Evolutionary conservation across 2,797 vertebrate species (phyloP), one percentile per base, ranked within the genome.

Genomic region (Chelon labrosus): DNA sequence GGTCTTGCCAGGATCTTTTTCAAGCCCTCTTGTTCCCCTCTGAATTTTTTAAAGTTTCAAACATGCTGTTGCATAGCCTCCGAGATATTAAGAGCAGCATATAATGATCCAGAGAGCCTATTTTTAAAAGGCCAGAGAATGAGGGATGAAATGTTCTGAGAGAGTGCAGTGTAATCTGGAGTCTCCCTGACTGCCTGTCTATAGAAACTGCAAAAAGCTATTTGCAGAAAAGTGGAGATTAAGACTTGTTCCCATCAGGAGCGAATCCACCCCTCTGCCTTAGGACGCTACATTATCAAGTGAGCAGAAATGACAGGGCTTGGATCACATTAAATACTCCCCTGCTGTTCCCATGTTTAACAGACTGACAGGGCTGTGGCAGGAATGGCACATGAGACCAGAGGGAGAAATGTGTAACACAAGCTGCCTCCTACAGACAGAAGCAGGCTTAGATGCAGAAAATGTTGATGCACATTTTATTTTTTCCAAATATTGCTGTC

Each of bases 281-380:
- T 54, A 46, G 71, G 77, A 76, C 20, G 27, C 56, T 63, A 50
- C 66, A 65, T 79, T 80, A 87, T 81, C 55, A 74, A 66, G 70
- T 72, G 71, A 81, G 64, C 44, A 60, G 47, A 79, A 81, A 85
- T 79, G 67, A 73, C 79, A 62, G 46, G 13, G 39, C 66, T 58
- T 59, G 52, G 46, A 70, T 82, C 65, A 75, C 52, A 85, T 70
- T 66, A 72, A 87, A 84, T 60, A 46, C 72, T 70, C 22, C 55
- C 63, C 75, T 65, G 75, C 73, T 76, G 54, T 71, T 81, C 49
- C 58, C 2, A 5, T 59, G 57, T 60, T 53, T 22, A 41, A 58
- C 49, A 44, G 60, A 67, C 64, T 73, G 82, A 73, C 56, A 62
- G 60, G 56, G 27, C 22, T 31, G 8, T 20, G 68, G 57, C 25